Evolutionary conservation across 2,888 invertebrate species (phyloP), one percentile per base, ranked within the genome.

Genomic region (Drosophila buzzatii): DNA sequence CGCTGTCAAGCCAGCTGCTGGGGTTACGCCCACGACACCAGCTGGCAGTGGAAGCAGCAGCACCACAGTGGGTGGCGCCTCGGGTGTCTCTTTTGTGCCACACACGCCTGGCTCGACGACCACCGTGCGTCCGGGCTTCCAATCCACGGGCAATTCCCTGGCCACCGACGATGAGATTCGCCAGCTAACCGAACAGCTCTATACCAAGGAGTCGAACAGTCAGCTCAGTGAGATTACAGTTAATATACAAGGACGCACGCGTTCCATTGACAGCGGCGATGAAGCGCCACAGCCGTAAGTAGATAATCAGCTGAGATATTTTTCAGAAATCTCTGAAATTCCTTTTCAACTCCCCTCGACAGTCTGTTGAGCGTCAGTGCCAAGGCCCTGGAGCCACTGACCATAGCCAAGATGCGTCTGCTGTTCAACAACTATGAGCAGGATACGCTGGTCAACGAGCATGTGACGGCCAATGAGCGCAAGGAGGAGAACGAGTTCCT

Each of bases 371-470:
- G 94, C 18, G 94, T 97, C 27, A 94, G 95, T 72, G 89, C 94
- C 12, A 95, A 95, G 91, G 95, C 90, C 0, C 72, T 96, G 76
- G 92, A 92, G 52, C 68, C 88, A 0, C 94, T 95, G 7, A 97
- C 98, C 2, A 95, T 98, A 70, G 94, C 96, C 76, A 96, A 95
- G 86, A 94, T 98, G 80, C 91, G 95, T 51, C 93, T 94, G 37
- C 94, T 99, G 49, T 95, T 96, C 91, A 97, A 99, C 92, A 98
- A 99, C 92, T 99, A 98, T 91, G 95, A 97, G 89, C 93, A 96
- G 68, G 95, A 96, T 79, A 95, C 96, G 0, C 93, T 94, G 62
- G 94, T 95, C n/a, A 95, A 96, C 85, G 98, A 98, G 92, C 94
- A 96, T 82, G 95, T 97, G 33, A 97, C 96, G 3, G 94, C 96